phyloP scores from a whole-genome alignment of 2,888 invertebrate genomes.

The Choristoneura rosaceana region DNA sequence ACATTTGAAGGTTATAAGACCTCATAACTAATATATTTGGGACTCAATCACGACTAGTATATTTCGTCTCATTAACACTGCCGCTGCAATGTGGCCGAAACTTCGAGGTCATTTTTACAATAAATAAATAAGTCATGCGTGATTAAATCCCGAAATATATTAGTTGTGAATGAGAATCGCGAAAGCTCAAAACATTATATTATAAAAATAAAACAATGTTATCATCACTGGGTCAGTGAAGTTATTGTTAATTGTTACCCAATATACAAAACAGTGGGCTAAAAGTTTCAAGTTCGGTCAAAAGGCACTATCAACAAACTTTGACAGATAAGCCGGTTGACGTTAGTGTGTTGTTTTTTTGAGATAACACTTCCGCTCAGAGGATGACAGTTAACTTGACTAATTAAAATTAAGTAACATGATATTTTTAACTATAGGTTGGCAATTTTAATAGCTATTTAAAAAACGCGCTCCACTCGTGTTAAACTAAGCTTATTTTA shows the following conservation, averaged over 20 bases:
- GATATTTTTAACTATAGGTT: neutral
- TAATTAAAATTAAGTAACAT: neutral
- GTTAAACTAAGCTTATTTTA: neutral
- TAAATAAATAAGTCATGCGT: too few relatives aligned
- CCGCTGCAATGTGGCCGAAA: too few relatives aligned
- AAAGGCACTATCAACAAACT: conserved; percentile 24
- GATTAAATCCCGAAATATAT: too few relatives aligned
- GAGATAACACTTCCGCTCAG: conserved; percentile 32
- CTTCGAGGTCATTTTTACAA: too few relatives aligned
- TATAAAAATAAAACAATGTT: neutral
- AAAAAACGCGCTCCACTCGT: neutral
- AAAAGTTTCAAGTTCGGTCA: conserved; percentile 27
- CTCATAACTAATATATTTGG: neutral
- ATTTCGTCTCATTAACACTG: too few relatives aligned
- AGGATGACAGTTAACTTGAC: neutral
- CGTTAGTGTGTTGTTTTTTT: conserved; percentile 13
- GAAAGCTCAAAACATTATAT: too few relatives aligned
- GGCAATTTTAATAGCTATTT: too few relatives aligned
- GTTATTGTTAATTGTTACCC: neutral
- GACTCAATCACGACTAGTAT: too few relatives aligned
- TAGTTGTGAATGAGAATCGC: too few relatives aligned
- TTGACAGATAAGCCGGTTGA: conserved; percentile 26
- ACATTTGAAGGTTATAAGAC: neutral
- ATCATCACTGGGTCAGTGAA: neutral
- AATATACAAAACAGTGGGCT: conserved; percentile 8